A percentile compares a stretch with the other conserved stretches of the same genome.
These are phyloP conservation scores for Darevskia nairensis DNA, from an alignment of 2,797 vertebrate genomes.

Conservation along the genomic window DNA sequence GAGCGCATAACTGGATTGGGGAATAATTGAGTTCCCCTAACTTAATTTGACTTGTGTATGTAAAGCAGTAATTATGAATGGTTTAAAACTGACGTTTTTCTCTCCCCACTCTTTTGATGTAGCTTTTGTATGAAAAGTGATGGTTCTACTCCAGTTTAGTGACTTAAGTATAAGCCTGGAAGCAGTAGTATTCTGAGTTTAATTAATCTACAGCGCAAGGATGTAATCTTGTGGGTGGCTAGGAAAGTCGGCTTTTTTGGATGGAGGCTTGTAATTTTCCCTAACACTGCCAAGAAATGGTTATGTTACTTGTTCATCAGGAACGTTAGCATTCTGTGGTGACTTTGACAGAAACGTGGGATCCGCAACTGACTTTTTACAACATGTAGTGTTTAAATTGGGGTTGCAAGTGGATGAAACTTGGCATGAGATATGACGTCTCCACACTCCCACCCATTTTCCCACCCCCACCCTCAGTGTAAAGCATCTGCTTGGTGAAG, in stretches of 20 bases:
- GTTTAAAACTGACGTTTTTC: background rate
- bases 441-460: background rate
- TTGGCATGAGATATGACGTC: background rate
- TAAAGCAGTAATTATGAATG: background rate
- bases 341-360: background rate
- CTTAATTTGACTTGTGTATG: background rate
- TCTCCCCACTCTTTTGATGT: background rate
- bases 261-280: background rate
- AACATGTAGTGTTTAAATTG: background rate
- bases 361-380: background rate
- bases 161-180: slow-evolving; percentile 1
- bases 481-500: accelerated
- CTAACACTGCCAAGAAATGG: background rate
- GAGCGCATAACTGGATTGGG: background rate
- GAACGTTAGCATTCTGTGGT: background rate
- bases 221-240: background rate
- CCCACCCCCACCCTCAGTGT: background rate
- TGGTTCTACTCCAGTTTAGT: background rate
- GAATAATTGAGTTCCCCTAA: background rate
- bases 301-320: background rate
- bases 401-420: background rate
- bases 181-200: background rate
- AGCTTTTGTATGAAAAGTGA: background rate
- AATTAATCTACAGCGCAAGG: slow-evolving; percentile 17
- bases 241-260: background rate